phyloP scores from a whole-genome alignment of 2,888 invertebrate species.

The Orchesella flavescens region DNA sequence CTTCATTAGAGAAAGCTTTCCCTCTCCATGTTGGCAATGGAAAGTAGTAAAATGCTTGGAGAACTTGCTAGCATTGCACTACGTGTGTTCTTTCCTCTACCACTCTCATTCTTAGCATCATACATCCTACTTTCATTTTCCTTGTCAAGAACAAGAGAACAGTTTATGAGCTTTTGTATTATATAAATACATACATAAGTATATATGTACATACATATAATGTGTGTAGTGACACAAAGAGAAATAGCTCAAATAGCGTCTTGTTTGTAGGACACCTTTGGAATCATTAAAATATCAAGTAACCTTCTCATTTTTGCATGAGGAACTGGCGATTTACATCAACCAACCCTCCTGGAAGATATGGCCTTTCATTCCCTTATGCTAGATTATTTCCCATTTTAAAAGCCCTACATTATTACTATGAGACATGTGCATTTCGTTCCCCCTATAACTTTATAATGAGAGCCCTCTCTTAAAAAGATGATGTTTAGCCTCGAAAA shows the following conservation, averaged over 20 bases:
- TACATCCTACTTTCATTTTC: too few species aligned
- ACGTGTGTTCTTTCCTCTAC: not conserved
- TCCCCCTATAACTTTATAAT: not conserved
- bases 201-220: too few species aligned
- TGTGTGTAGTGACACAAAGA: too few species aligned
- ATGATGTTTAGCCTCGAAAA: too few species aligned
- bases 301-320: slow-evolving; percentile 2
- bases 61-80: not conserved
- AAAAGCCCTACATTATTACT: too few species aligned
- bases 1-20: slow-evolving; percentile 57
- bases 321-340: not conserved
- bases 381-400: slow-evolving; percentile 26
- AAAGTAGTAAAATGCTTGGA: slow-evolving; percentile 19
- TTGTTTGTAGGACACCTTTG: slow-evolving; percentile 20
- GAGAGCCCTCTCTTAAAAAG: slow-evolving; percentile 23
- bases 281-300: slow-evolving; percentile 24
- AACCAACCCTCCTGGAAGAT: not conserved
- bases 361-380: slow-evolving; percentile 27
- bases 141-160: too few species aligned
- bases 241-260: not conserved
- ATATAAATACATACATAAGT: too few species aligned
- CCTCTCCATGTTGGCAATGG: slow-evolving; percentile 27
- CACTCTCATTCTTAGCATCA: too few species aligned
- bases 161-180: too few species aligned
- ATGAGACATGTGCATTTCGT: not conserved